phyloP scores from a whole-genome alignment of 2,797 vertebrate genomes.

The Phalloptychus januarius region DNA sequence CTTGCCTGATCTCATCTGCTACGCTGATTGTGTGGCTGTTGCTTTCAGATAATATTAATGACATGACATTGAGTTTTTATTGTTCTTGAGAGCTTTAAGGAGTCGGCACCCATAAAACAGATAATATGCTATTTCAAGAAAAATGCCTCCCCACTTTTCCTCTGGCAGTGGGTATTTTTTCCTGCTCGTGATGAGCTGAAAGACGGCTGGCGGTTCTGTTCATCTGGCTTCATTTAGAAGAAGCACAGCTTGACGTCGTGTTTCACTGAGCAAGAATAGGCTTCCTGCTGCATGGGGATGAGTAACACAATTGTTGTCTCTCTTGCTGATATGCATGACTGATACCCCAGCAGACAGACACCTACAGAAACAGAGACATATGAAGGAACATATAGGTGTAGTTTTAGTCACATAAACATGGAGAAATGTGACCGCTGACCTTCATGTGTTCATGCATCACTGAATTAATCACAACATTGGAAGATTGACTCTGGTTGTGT shows the following conservation, averaged over 20 bases:
- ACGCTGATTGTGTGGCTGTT: background rate
- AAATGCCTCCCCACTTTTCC: background rate
- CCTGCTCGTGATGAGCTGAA: conserved; percentile 11
- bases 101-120: background rate
- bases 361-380: conserved; percentile 23
- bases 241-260: conserved; percentile 26
- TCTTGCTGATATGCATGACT: conserved; percentile 15
- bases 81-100: background rate
- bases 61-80: background rate
- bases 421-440: conserved; percentile 44
- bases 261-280: conserved; percentile 35
- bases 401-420: conserved; percentile 43
- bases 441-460: conserved; percentile 58
- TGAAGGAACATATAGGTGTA: conserved; percentile 33
- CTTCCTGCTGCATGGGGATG: conserved; percentile 38
- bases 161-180: conserved; percentile 6
- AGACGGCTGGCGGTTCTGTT: conserved; percentile 15
- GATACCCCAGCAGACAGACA: conserved; percentile 26
- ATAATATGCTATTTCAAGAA: conserved; percentile 3
- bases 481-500: conserved; percentile 24
- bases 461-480: conserved; percentile 54
- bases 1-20: background rate
- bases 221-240: conserved; percentile 47
- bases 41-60: background rate
- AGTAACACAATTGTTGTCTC: conserved; percentile 40